phyloP scores from a whole-genome alignment of 2,113 vertebrate species.

The Nothocercus nigrocapillus region DNA sequence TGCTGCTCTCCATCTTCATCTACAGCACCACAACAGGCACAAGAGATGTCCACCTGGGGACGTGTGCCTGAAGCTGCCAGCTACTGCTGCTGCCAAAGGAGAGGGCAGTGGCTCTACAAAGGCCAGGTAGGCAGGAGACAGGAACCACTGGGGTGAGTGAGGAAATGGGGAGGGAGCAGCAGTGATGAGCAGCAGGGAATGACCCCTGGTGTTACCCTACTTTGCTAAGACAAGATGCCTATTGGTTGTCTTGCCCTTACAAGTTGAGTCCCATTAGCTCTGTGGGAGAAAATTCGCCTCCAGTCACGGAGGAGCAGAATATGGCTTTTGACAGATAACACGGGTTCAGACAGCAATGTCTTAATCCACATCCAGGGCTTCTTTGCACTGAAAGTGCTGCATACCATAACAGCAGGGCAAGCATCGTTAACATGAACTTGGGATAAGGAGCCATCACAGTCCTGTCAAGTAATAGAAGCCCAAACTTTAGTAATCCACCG shows the following conservation, averaged over 20 bases:
- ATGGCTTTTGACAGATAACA: neutral
- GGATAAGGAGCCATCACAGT: neutral
- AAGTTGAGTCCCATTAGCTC: neutral
- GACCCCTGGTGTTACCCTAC: neutral
- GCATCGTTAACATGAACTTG: accelerated
- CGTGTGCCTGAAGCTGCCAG: neutral
- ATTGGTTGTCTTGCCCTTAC: neutral
- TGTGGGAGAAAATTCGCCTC: neutral
- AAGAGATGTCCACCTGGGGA: accelerated
- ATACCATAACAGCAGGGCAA: neutral
- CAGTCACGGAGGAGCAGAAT: neutral
- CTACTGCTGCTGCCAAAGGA: neutral
- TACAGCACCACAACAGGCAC: accelerated
- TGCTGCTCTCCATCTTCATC: accelerated
- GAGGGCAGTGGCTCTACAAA: neutral
- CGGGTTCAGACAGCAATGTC: neutral
- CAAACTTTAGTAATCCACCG: neutral
- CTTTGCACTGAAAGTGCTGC: neutral
- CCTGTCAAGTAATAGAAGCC: neutral
- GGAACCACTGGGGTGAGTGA: neutral
- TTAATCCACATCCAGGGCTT: neutral
- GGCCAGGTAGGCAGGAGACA: neutral
- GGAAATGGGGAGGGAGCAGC: neutral
- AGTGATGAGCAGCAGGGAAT: neutral
- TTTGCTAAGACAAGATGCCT: neutral